Base-by-base conservation (phyloP, 2,888 invertebrate species). In the Tiliacea citrago region DNA sequence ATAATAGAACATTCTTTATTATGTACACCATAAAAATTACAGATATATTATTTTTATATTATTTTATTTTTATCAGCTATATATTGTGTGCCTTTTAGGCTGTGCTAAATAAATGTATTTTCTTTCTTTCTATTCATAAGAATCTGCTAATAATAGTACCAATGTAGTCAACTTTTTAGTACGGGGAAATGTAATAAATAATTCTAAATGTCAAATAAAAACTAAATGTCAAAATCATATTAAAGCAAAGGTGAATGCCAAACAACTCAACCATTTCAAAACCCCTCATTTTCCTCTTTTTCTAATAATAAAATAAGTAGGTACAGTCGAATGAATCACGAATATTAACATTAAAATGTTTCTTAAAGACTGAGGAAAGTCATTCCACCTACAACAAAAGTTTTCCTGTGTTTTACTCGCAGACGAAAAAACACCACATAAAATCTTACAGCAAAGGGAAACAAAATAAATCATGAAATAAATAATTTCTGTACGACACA, bases 401-500 rank as follows among this genome's bases (percentile, higher is more conserved):
- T 24, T 16, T 35, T 24, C 9, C 42, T 3, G n/a, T 45, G 58
- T 18, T 68, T 39, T 12, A 39, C 10, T 18, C 9, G 6, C 5
- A 1, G 21, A 53, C 4, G 8, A 73, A 53, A 73, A 10, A 39
- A 24, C 35, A 24, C 35, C 4, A 68, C n/a, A 68, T 35, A 13
- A 45, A 18, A 68, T 35, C 45, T 18, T 29, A 45, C 18, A 53
- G 53, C 18, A 61, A 58, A 71, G 35, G 21, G 24, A 47, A 53
- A 69, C 51, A 74, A 62, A 75, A 53, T 73, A 55, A 60, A 67
- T 73, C 18, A 24, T 55, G 55, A 72, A 73, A 66, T 63, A 67
- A 68, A 75, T 77, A 66, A 73, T 76, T 69, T 77, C 58, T 29
- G 69, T 75, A 58, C 67, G 70, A 77, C 53, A 69, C 69, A 81